phyloP scores from a whole-genome alignment of 1,140 invertebrate genomes.

The Conus ventricosus region DNA sequence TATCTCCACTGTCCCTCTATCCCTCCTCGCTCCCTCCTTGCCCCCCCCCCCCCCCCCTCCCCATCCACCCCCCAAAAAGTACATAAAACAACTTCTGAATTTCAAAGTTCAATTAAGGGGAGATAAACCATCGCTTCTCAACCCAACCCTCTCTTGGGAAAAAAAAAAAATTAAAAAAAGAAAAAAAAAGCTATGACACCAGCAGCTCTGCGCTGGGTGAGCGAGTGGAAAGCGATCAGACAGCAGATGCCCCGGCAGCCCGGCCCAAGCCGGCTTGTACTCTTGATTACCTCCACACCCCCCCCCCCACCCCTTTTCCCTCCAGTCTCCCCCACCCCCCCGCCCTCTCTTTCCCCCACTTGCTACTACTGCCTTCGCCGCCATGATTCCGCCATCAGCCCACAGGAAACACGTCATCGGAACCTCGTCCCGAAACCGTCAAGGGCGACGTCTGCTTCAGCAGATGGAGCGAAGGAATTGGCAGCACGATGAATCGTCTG shows the following conservation, averaged over 20 bases:
- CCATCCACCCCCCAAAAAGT: neutral
- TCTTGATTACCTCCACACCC: conserved; percentile 12
- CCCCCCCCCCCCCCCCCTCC: neutral
- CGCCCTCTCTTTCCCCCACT: neutral
- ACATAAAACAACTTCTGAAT: too few species aligned
- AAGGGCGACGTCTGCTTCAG: conserved; percentile 30
- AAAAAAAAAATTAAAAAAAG: neutral
- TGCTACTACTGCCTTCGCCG: neutral
- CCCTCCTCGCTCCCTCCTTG: neutral
- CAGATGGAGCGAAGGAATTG: conserved; percentile 29
- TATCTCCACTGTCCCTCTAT: too few species aligned
- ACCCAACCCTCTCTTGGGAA: too few species aligned
- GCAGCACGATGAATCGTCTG: conserved; percentile 34
- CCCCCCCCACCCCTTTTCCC: neutral
- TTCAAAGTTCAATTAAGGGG: too few species aligned
- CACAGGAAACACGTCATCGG: conserved; percentile 18
- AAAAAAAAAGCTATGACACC: neutral
- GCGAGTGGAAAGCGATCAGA: conserved; percentile 22
- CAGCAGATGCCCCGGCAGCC: conserved; percentile 14
- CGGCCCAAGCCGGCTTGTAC: neutral
- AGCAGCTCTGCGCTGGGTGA: neutral
- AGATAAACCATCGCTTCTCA: too few species aligned
- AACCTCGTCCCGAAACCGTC: neutral
- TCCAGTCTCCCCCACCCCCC: neutral
- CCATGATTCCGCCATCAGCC: conserved; percentile 35